These are phyloP conservation scores for Ctenoplectra terminalis DNA, from an alignment of 1,140 invertebrate genomes.

Conservation along the genomic window DNA sequence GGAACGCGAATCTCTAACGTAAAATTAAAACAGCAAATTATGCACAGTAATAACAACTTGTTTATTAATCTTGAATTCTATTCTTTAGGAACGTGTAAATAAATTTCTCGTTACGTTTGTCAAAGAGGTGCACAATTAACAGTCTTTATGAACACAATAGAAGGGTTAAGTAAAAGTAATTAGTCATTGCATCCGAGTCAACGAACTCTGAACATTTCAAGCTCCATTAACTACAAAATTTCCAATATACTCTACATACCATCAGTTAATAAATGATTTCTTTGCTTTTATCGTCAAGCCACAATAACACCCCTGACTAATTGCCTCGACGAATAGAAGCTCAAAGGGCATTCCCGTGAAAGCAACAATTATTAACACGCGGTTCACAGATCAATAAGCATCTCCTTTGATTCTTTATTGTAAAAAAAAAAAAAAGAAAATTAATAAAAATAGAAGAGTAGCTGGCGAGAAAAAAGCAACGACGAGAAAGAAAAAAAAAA, in stretches of 20 bases:
- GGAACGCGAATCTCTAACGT: no score
- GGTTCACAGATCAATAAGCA: background rate
- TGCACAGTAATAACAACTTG: no score
- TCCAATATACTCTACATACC: background rate
- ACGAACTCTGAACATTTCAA: background rate
- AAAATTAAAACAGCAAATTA: no score
- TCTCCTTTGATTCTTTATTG: background rate
- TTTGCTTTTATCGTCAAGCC: background rate
- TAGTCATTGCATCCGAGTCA: no score
- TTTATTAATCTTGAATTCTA: no score
- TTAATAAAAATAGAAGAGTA: no score
- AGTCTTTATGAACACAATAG: no score
- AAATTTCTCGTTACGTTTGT: no score
- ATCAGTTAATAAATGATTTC: background rate
- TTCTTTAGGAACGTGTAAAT: no score
- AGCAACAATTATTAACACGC: background rate
- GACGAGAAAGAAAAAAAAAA: background rate
- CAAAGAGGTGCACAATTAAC: no score
- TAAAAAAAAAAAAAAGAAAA: background rate
- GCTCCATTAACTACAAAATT: background rate
- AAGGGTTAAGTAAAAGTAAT: no score
- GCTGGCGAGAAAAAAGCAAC: background rate
- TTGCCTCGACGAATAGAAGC: background rate
- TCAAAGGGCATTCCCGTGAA: background rate
- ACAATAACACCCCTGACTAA: background rate